Conservation (phyloP, 1,140 invertebrate genomes). For the Calosoma granatense region DNA sequence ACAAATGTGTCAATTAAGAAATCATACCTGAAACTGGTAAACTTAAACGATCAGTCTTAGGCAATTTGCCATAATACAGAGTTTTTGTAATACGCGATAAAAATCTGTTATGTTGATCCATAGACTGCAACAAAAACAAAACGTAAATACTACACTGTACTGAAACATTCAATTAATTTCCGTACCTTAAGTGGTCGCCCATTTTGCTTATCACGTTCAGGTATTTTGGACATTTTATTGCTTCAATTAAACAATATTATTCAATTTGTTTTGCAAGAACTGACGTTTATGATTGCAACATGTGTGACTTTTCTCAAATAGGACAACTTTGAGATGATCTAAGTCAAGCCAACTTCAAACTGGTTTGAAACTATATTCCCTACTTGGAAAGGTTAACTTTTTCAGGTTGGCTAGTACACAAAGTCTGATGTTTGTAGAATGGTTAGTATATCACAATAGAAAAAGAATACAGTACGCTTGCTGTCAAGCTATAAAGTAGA, state of each 20-base stretch:
- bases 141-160: not conserved
- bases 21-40: conserved; percentile 66
- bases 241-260: too few species aligned
- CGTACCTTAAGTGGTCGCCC: not conserved
- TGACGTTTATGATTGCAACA: too few species aligned
- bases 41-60: conserved; percentile 58
- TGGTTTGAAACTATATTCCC: too few species aligned
- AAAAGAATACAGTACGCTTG: not conserved
- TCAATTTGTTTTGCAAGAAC: too few species aligned
- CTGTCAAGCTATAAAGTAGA: not conserved
- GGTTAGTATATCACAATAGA: too few species aligned
- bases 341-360: too few species aligned
- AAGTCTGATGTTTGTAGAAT: not conserved
- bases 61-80: conserved; percentile 71
- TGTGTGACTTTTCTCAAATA: too few species aligned
- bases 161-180: not conserved
- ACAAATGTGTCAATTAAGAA: conserved; percentile 18
- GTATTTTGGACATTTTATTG: conserved; percentile 3
- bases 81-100: conserved; percentile 71
- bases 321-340: too few species aligned
- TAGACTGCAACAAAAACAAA: conserved; percentile 44
- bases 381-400: too few species aligned
- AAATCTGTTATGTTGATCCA: conserved; percentile 61
- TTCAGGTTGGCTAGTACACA: too few species aligned
- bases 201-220: not conserved